phyloP scores from a whole-genome alignment of 2,888 invertebrate species.

The Melangyna quadrimaculata region DNA sequence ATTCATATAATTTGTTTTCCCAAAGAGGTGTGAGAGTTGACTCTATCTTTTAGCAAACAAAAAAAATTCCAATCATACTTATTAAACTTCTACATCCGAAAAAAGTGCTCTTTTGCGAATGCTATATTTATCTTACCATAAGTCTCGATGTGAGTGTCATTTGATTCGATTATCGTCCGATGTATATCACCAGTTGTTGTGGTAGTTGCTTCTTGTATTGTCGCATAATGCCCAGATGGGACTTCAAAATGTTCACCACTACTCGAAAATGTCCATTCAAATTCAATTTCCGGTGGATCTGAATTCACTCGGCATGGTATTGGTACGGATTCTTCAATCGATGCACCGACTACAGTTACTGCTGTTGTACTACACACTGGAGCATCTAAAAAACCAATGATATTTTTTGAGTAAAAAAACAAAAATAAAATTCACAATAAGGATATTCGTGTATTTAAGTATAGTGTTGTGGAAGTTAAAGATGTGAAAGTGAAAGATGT shows the following conservation, averaged over 20 bases:
- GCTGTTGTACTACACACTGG: slow-evolving; percentile 90
- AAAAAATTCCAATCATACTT: slow-evolving; percentile 5
- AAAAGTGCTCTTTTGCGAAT: background rate
- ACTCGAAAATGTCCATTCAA: slow-evolving; percentile 95
- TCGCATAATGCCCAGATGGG: slow-evolving; percentile 84
- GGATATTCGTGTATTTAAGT: too few relatives aligned
- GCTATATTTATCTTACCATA: slow-evolving; percentile 79
- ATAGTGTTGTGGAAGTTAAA: too few relatives aligned
- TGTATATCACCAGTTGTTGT: slow-evolving; percentile 79
- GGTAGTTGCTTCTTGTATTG: slow-evolving; percentile 83
- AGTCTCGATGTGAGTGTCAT: slow-evolving; percentile 80
- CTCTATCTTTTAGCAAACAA: background rate
- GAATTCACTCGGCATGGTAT: slow-evolving; percentile 94
- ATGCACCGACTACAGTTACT: slow-evolving; percentile 91
- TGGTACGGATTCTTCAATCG: slow-evolving; percentile 90
- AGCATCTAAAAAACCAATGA: slow-evolving; percentile 84
- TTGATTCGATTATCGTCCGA: slow-evolving; percentile 80
- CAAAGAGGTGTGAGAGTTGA: background rate
- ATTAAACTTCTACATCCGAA: background rate
- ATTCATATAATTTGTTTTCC: background rate
- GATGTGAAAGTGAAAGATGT: too few relatives aligned
- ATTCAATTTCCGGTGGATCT: slow-evolving; percentile 91
- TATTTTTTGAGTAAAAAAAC: background rate
- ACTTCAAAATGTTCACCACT: slow-evolving; percentile 93
- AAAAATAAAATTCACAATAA: slow-evolving; percentile 27